Conservation (phyloP, 2,888 invertebrate genomes). For the Patella ulyssiponensis region DNA sequence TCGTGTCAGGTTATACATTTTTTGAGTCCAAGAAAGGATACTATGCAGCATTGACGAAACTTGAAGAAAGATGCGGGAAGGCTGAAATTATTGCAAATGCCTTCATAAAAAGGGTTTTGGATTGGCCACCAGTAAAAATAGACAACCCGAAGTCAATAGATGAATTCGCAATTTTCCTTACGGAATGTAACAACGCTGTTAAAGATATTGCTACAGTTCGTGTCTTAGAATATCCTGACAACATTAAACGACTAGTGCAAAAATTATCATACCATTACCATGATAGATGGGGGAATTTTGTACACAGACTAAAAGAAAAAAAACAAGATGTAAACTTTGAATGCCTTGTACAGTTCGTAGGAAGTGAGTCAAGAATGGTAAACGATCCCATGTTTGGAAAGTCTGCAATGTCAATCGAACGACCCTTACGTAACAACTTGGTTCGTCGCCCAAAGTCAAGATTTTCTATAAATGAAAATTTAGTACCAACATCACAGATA, state of each 20-base stretch:
- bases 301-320: constrained; percentile 5
- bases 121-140: constrained; percentile 27
- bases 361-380: constrained; percentile 27
- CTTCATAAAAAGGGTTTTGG: constrained; percentile 18
- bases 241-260: constrained; percentile 11
- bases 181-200: constrained; percentile 19
- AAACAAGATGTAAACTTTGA: constrained; percentile 14
- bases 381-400: too few species aligned
- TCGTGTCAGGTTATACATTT: constrained; percentile 6
- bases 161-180: constrained; percentile 14
- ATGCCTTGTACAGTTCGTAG: constrained; percentile 23
- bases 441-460: too few species aligned
- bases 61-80: constrained; percentile 18
- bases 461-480: too few species aligned
- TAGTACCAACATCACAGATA: too few species aligned
- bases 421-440: too few species aligned
- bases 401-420: too few species aligned
- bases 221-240: constrained; percentile 25
- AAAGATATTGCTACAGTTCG: neutral
- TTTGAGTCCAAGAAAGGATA: constrained; percentile 4
- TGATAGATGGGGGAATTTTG: constrained; percentile 21
- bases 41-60: neutral
- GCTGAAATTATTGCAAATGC: constrained; percentile 13
- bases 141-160: constrained; percentile 13
- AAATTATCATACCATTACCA: constrained; percentile 18